Percentiles rank a stretch among this genome's conserved stretches.
Evolutionary conservation across 92 coral and sea anemone species (phyloP).

Genomic region (Epizoanthus rinbou): DNA sequence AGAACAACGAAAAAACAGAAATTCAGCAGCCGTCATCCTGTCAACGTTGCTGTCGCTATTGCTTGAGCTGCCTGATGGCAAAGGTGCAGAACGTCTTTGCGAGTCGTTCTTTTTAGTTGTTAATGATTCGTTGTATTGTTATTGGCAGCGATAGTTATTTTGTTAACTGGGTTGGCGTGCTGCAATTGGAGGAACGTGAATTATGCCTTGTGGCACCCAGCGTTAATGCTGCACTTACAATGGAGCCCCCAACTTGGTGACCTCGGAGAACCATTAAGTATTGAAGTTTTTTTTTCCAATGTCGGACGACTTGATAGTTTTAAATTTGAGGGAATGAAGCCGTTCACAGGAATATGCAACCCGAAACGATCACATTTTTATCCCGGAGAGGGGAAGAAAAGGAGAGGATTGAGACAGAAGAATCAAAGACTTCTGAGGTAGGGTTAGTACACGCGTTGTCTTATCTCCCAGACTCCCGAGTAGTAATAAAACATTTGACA

Average conservation of each 20-base stretch:
- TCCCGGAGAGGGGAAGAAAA: conserved; percentile 66
- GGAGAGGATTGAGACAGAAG: conserved; percentile 50
- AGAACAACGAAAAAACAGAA: neutral
- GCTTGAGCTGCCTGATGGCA: neutral
- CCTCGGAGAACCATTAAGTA: conserved; percentile 57
- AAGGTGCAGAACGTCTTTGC: neutral
- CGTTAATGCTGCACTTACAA: conserved; percentile 3
- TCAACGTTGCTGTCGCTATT: too few species aligned
- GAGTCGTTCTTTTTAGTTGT: neutral
- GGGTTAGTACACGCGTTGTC: neutral
- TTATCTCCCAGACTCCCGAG: neutral
- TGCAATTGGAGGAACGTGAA: conserved; percentile 11
- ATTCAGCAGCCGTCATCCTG: too few species aligned
- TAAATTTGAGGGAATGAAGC: conserved; percentile 54
- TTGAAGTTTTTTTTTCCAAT: conserved; percentile 42
- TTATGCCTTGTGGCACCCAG: neutral
- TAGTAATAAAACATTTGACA: neutral
- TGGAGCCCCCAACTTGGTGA: conserved; percentile 42
- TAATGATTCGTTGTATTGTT: conserved; percentile 12
- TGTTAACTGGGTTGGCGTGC: conserved; percentile 2
- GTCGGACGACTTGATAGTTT: conserved; percentile 47
- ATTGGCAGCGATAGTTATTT: conserved; percentile 34
- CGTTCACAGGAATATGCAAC: conserved; percentile 44
- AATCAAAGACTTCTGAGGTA: conserved; percentile 61
- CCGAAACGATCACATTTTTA: conserved; percentile 68